Percentiles rank a stretch among this genome's conserved stretches.
These are phyloP conservation scores for Mesitornis unicolor DNA, from an alignment of 2,113 vertebrate genomes.

Conservation along the genomic window DNA sequence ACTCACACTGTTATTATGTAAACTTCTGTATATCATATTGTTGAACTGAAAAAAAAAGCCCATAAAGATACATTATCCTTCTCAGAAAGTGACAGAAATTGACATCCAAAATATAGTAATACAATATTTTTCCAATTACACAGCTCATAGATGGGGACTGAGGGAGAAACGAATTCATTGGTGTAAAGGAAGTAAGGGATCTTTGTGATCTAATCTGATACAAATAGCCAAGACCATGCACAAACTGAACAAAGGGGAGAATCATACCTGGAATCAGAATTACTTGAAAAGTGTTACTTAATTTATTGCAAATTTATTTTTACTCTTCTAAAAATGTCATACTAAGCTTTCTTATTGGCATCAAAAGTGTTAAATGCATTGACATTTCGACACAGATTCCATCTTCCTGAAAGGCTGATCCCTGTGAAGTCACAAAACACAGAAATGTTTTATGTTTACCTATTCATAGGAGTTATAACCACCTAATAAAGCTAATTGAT, in stretches of 20 bases:
- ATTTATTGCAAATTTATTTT: not conserved
- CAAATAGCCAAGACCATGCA: not conserved
- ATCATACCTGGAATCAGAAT: not conserved
- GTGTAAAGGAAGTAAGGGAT: not conserved
- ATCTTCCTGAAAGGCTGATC: not conserved
- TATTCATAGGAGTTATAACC: not conserved
- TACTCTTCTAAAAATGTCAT: not conserved
- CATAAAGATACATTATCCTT: not conserved
- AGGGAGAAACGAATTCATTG: not conserved
- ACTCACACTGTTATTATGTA: not conserved
- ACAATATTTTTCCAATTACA: not conserved
- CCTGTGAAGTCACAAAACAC: not conserved
- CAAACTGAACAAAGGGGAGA: not conserved
- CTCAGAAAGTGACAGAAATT: not conserved
- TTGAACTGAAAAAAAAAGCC: not conserved
- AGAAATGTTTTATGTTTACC: constrained; percentile 7
- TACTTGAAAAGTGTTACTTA: not conserved
- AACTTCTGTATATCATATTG: not conserved
- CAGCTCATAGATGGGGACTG: not conserved
- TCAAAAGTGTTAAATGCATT: not conserved
- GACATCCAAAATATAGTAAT: not conserved
- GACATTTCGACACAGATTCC: not conserved
- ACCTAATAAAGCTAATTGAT: constrained; percentile 9
- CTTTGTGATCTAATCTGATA: not conserved
- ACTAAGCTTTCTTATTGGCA: not conserved